Evolutionary conservation across 2,888 invertebrate genomes (phyloP), one percentile per base, ranked within the genome.

Genomic region (Pterostichus niger): DNA sequence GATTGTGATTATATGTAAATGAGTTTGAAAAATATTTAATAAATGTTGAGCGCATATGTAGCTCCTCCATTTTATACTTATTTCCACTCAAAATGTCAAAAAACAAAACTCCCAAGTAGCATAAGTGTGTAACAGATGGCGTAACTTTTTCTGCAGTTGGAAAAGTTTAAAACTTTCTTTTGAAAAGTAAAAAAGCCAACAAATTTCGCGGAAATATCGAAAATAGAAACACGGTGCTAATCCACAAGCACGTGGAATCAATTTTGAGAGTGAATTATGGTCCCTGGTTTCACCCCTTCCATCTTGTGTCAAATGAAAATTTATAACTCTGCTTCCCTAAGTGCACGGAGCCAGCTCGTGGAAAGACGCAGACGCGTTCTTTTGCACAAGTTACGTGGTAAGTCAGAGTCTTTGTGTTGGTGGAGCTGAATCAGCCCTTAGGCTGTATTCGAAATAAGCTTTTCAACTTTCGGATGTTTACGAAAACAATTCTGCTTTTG

Each of bases 251-350:
- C 77, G 77, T 56, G 77, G 56, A 77, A 77, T 77, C 77, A 77
- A 77, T 77, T 77, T 68, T 77, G 40, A 15, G 56, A 56, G 54
- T 77, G 77, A 77, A 77, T 56, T 77, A 77, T 77, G 40, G 56
- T 35, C 54, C 17, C 11, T 9, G 40, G 17, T n/a, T 40, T 40
- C 56, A 77, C 77, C 77, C 56, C 40, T 56, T 56, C 56, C 35
- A 59, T 44, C 82, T 49, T n/a, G 46, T 82, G 82, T 82, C 82
- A 82, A 73, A 82, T 82, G 82, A 82, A 75, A 82, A 82, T 82
- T 82, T 75, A 82, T 82, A 82, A 82, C 82, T 44, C 61, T 31
- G 75, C 73, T 75, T 71, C 73, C 73, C 54, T 73, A 75, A 82
- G 82, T 81, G 81, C 81, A 73, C 9, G 75, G 6, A 49, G 33